Evolutionary conservation across 2,888 invertebrate genomes (phyloP).

Genomic region (Leucoma salicis): DNA sequence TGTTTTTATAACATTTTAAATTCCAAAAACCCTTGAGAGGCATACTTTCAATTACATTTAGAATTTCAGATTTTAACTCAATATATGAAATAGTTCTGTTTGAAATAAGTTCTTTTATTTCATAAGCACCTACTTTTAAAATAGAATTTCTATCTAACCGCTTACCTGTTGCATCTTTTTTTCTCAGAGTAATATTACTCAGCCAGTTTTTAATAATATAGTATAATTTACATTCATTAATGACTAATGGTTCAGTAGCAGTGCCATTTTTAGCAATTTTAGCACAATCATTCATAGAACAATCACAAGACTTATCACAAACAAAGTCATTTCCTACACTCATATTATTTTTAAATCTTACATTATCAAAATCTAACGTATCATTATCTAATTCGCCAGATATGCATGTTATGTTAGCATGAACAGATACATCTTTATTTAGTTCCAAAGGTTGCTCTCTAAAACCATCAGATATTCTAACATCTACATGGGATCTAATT

Average conservation of each 20-base stretch:
- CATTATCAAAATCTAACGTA: background rate
- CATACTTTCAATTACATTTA: conserved; percentile 40
- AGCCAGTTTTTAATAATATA: conserved; percentile 45
- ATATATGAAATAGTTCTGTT: conserved; percentile 27
- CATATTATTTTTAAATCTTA: background rate
- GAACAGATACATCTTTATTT: background rate
- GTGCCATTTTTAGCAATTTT: background rate
- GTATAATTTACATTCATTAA: conserved; percentile 20
- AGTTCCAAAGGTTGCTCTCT: conserved; percentile 32
- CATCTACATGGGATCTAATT: conserved; percentile 47
- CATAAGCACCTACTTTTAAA: conserved; percentile 26
- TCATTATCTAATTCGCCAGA: background rate
- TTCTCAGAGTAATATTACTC: conserved; percentile 36
- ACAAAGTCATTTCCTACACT: background rate
- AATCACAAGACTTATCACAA: background rate
- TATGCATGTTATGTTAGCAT: background rate
- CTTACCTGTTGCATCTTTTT: conserved; percentile 23
- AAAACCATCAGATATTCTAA: conserved; percentile 18
- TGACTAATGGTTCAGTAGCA: background rate
- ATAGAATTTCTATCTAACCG: conserved; percentile 30
- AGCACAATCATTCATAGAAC: background rate
- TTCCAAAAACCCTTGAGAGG: conserved; percentile 33
- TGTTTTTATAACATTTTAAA: conserved; percentile 35
- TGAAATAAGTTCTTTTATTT: conserved; percentile 32
- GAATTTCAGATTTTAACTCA: conserved; percentile 34